A percentile compares a stretch with the other conserved stretches of the same genome.
These are phyloP conservation scores for Pelodytes ibericus DNA, from an alignment of 2,797 vertebrate species.

Conservation along the genomic window DNA sequence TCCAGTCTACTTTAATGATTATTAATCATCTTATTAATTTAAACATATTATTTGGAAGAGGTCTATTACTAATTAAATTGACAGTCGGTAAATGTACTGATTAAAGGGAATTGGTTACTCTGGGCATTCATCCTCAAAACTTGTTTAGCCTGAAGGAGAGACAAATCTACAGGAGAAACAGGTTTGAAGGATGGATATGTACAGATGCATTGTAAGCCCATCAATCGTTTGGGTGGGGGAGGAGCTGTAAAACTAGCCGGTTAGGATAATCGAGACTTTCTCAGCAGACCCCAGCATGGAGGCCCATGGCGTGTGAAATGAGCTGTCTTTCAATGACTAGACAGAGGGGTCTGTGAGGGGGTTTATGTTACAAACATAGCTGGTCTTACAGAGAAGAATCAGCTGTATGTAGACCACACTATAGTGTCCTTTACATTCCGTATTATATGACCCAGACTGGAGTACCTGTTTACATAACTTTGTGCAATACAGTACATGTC, in stretches of 20 bases:
- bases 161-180: no score
- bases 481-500: no score
- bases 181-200: background rate
- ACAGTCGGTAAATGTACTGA: no score
- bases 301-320: background rate
- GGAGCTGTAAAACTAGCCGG: background rate
- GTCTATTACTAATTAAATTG: no score
- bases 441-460: no score
- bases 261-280: background rate
- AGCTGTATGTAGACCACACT: constrained; percentile 7
- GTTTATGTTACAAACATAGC: constrained; percentile 33
- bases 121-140: no score
- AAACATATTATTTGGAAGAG: no score
- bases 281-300: constrained; percentile 5
- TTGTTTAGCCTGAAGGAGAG: background rate
- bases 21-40: no score
- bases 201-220: background rate
- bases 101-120: no score
- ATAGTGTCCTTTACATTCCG: no score
- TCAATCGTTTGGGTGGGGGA: constrained; percentile 6
- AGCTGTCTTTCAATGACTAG: constrained; percentile 31
- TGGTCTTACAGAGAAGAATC: constrained; percentile 9
- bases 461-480: no score
- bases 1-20: no score
- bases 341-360: constrained; percentile 15